Evolutionary conservation across 1,140 invertebrate species (phyloP), one percentile per base, ranked within the genome.

Genomic region (Trichoplusia ni): DNA sequence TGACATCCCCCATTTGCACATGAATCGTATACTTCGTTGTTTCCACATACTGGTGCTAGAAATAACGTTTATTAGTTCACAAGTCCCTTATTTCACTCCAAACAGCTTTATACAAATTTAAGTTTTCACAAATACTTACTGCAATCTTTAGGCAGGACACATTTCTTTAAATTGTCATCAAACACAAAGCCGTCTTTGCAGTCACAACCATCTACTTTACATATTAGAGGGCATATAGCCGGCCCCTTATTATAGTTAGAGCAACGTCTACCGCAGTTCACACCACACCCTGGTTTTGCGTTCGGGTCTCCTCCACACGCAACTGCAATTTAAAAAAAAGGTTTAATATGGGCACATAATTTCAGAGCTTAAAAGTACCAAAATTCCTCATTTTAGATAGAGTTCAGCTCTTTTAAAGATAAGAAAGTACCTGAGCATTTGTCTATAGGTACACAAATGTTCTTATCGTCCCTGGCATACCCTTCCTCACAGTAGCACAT

Each of bases 401-500:
- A n/a, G n/a, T n/a, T n/a, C n/a, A n/a, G n/a, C n/a, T n/a, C n/a
- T n/a, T n/a, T n/a, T n/a, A 23, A 37, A 31, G 8, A 37, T 5
- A 11, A 19, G 6, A 53, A 37, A 19, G 38, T 72, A 72, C 69
- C 49, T 40, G 67, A 69, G 40, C 82, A 84, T 40, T 77, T 21
- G 1, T 61, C 44, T 9, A 73, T 69, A 0, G 91, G 90, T 21
- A 92, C 84, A 59, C 92, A 92, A 0, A 18, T 67, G 5, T 81
- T 79, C 0, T 67, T 66, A 9, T 46, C 16, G 59, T 90, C 65
- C 3, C 92, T 81, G 0, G 91, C 91, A 56, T 81, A 92, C 0
- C 86, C 90, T 0, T 89, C 60, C 5, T 79, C 73, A 63, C 92
- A 92, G 61, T 92, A 92, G 67, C 92, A 92, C 51, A 72, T 86